phyloP scores from a whole-genome alignment of 2,113 vertebrate genomes.

The Mesocricetus auratus region DNA sequence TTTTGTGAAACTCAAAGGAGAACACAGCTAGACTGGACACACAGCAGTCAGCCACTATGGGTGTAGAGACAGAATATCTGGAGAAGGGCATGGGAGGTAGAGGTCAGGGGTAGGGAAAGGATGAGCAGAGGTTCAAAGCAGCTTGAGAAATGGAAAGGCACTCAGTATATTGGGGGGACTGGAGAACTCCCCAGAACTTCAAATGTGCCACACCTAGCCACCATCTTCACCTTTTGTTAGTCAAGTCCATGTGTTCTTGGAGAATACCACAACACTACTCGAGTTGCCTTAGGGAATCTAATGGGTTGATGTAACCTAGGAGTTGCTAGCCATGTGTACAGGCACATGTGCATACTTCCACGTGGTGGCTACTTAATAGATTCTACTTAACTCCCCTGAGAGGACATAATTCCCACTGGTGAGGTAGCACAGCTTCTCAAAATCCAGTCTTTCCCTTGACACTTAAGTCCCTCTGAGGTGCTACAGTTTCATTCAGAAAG shows the following conservation, averaged over 20 bases:
- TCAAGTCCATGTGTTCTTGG: not conserved
- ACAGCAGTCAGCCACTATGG: not conserved
- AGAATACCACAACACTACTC: not conserved
- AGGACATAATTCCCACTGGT: not conserved
- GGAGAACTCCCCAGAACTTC: not conserved
- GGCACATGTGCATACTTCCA: not conserved
- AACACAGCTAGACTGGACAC: not conserved
- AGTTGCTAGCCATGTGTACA: not conserved
- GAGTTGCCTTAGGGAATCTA: not conserved
- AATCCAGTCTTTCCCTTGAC: not conserved
- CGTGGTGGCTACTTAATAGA: not conserved
- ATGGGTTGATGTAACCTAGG: not conserved
- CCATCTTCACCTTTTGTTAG: not conserved
- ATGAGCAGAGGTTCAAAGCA: not conserved
- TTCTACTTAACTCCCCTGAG: not conserved
- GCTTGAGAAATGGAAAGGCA: not conserved
- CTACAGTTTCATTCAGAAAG: not conserved
- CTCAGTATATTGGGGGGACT: not conserved
- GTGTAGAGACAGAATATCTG: not conserved
- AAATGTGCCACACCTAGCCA: not conserved
- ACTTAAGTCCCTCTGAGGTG: not conserved
- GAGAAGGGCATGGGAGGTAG: not conserved
- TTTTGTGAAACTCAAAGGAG: not conserved
- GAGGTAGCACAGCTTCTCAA: not conserved
- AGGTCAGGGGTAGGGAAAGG: not conserved